Evolutionary conservation across 2,113 vertebrate species (phyloP), one percentile per base, ranked within the genome.

Genomic region (Oreochromis spilurus): DNA sequence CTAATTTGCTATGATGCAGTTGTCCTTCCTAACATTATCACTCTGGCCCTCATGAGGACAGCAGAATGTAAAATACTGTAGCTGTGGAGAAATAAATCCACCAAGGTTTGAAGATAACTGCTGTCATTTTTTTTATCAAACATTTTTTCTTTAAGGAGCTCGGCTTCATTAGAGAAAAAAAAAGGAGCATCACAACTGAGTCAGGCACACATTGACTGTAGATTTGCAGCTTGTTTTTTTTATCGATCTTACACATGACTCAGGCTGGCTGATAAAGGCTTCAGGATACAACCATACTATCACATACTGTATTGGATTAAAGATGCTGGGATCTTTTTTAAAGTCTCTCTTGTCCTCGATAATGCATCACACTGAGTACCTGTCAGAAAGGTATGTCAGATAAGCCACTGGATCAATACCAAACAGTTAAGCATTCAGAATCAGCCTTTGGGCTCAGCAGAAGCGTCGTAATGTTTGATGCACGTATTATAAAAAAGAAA

Each of bases 21-120:
- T 88, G 89, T 83, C 60, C 54, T 87, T 50, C 82, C 84, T 91
- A 88, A 77, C 67, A 70, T 89, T 85, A 89, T 92, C 26, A 62
- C 19, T 17, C n/a, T 5, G 77, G 75, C 70, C 29, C 88, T 88
- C 77, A 16, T 3, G 40, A 83, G 83, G 75, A 87, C 75, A 40
- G 88, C 84, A 80, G 31, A 88, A 79, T 78, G 81, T 58, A 84
- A 34, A 53, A 85, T 19, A 77, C 26, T 77, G 43, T 17, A 81
- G 77, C 83, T 65, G 84, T 36, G 26, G 82, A 85, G 67, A 75
- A 85, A 34, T 62, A 87, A 85, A 88, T 13, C 11, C 52, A 58
- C n/a, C 40, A 83, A 87, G 21, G 38, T n/a, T 19, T 84, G 75
- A 82, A 43, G 58, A 26, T 85, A 81, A 88, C 90, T 84, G 29